phyloP scores from a whole-genome alignment of 2,888 invertebrate species.

The Noctua pronuba region DNA sequence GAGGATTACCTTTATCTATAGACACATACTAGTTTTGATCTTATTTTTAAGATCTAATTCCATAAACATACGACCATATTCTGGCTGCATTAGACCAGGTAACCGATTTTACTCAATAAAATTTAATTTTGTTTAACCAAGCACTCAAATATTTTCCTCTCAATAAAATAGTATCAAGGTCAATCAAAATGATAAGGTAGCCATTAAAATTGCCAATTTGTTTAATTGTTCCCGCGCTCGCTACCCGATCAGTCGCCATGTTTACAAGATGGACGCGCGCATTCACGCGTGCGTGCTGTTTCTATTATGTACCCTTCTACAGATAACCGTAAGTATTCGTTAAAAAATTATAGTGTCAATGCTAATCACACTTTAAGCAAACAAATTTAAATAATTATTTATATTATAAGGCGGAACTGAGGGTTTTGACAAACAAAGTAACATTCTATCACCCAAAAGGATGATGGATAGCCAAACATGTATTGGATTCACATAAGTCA shows the following conservation, averaged over 20 bases:
- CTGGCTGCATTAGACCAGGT: not conserved
- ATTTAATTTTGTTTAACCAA: not conserved
- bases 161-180: slow-evolving; percentile 48
- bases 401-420: not conserved
- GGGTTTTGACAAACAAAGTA: not conserved
- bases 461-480: no score
- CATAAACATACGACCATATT: not conserved
- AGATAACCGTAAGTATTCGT: slow-evolving; percentile 79
- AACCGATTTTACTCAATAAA: not conserved
- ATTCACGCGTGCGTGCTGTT: slow-evolving; percentile 83
- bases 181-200: slow-evolving; percentile 42
- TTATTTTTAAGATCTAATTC: no score
- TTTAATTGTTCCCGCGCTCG: slow-evolving; percentile 67
- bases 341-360: not conserved
- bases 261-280: slow-evolving; percentile 82
- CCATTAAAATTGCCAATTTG: slow-evolving; percentile 76
- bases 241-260: slow-evolving; percentile 78
- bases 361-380: not conserved
- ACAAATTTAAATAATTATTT: not conserved
- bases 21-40: not conserved
- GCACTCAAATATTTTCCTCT: slow-evolving; percentile 10
- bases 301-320: slow-evolving; percentile 79
- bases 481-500: not conserved
- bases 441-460: not conserved
- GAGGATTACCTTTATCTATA: not conserved